phyloP scores from a whole-genome alignment of 92 coral and sea anemone genomes.

The Montipora capitata region DNA sequence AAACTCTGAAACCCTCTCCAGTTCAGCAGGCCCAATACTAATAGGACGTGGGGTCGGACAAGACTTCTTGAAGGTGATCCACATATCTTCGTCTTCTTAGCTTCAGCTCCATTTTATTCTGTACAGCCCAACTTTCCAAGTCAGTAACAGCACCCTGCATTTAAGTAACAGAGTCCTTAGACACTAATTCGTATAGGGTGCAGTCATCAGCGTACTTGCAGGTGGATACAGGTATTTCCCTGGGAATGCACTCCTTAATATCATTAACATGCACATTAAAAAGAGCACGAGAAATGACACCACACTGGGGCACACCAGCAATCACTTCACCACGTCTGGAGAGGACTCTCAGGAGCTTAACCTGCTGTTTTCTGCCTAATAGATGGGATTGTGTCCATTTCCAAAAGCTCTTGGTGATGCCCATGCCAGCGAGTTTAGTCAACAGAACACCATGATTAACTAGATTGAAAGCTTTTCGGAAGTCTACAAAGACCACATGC shows the following conservation, averaged over 20 bases:
- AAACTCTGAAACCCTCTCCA: slow-evolving; percentile 65
- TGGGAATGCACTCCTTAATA: slow-evolving; percentile 11
- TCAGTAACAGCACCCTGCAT: too few species aligned
- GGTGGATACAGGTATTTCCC: slow-evolving; percentile 10
- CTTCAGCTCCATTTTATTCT: too few species aligned
- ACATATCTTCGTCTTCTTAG: too few species aligned
- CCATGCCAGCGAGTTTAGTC: slow-evolving; percentile 64
- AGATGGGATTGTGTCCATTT: too few species aligned
- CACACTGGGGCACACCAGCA: too few species aligned
- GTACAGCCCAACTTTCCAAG: too few species aligned
- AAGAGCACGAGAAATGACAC: slow-evolving; percentile 52
- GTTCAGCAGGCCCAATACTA: slow-evolving; percentile 20
- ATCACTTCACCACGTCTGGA: too few species aligned
- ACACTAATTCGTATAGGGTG: too few species aligned
- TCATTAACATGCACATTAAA: neutral
- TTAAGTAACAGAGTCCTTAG: too few species aligned
- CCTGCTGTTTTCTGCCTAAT: too few species aligned
- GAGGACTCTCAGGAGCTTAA: too few species aligned
- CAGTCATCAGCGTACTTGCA: slow-evolving; percentile 67
- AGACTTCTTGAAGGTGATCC: too few species aligned
- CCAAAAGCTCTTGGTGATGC: slow-evolving; percentile 43
- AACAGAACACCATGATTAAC: slow-evolving; percentile 58
- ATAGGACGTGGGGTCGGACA: slow-evolving; percentile 26
- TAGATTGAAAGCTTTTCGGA: slow-evolving; percentile 61
- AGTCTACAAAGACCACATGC: slow-evolving; percentile 51